phyloP scores from a whole-genome alignment of 2,113 vertebrate genomes.

The Ranitomeya variabilis region DNA sequence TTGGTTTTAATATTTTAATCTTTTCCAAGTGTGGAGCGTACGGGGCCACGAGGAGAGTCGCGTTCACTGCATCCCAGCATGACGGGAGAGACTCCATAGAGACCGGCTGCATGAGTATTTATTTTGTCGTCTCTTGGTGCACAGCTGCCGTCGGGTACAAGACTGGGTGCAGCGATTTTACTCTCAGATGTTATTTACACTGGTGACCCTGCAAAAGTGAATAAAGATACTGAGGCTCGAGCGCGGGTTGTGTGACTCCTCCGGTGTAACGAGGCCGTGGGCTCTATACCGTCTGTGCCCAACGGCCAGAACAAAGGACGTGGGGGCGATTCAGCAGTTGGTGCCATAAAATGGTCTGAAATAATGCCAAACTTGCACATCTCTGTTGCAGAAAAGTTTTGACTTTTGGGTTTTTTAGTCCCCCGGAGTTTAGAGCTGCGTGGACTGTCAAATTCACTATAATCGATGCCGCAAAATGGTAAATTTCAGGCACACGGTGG shows the following conservation, averaged over 20 bases:
- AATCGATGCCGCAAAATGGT: too few relatives aligned
- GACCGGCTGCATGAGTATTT: slow-evolving; percentile 51
- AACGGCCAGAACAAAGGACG: too few relatives aligned
- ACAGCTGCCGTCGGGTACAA: background rate
- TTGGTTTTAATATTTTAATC: slow-evolving; percentile 12
- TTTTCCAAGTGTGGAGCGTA: background rate
- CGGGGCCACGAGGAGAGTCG: background rate
- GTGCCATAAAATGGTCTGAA: too few relatives aligned
- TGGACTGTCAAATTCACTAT: too few relatives aligned
- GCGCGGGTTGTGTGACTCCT: background rate
- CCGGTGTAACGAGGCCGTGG: background rate
- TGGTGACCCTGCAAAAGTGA: slow-evolving; percentile 13
- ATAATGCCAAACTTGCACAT: too few relatives aligned
- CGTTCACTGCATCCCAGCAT: background rate
- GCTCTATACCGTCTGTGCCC: too few relatives aligned
- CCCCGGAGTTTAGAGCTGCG: too few relatives aligned
- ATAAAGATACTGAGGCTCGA: slow-evolving; percentile 46
- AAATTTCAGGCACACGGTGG: too few relatives aligned
- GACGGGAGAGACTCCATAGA: background rate
- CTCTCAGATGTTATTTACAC: background rate
- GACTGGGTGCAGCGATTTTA: too few relatives aligned
- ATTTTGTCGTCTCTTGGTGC: slow-evolving; percentile 42
- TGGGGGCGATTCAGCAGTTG: too few relatives aligned
- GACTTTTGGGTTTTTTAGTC: too few relatives aligned
- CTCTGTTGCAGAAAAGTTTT: too few relatives aligned